Conservation (phyloP, 1,140 invertebrate genomes). For the Adelges cooleyi region DNA sequence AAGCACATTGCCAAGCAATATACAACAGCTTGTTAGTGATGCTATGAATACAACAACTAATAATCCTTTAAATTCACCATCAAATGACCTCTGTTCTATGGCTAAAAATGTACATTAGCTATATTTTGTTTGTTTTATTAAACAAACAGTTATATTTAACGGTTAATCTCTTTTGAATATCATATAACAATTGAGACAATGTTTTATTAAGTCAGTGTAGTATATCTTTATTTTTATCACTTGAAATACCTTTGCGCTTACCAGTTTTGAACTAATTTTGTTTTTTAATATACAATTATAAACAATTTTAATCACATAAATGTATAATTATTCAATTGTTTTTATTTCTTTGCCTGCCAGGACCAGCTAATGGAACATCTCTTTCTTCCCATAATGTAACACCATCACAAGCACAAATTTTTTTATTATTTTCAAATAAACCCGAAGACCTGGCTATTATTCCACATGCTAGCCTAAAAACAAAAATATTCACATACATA, state of each 20-base stretch:
- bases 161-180: no score
- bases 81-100: no score
- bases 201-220: no score
- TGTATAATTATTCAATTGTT: not conserved
- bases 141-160: no score
- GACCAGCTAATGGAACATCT: constrained; percentile 37
- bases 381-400: constrained; percentile 66
- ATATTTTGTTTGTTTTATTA: no score
- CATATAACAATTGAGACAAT: no score
- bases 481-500: no score
- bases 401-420: constrained; percentile 72
- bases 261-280: no score
- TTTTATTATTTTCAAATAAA: constrained; percentile 66
- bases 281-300: no score
- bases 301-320: not conserved
- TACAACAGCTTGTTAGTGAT: constrained; percentile 12
- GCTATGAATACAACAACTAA: not conserved
- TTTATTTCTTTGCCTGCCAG: constrained; percentile 9
- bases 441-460: constrained; percentile 72
- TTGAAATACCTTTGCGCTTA: no score
- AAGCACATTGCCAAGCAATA: constrained; percentile 7
- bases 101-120: no score
- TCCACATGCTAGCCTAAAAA: constrained; percentile 54
- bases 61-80: not conserved
- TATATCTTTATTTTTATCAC: no score